phyloP scores from a whole-genome alignment of 2,113 vertebrate genomes.

The Piliocolobus tephrosceles region DNA sequence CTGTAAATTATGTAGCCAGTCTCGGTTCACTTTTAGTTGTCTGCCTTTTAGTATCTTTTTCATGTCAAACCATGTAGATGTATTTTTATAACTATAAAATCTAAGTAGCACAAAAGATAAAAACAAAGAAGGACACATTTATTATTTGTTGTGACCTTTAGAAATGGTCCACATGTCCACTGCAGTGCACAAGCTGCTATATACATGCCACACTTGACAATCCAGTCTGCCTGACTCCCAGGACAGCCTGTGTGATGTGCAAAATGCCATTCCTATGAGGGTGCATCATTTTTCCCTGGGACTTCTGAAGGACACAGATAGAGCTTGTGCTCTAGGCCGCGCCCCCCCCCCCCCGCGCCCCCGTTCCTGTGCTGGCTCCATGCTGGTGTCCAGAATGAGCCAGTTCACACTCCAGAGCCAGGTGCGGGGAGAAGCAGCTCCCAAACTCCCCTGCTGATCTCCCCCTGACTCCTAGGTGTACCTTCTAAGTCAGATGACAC shows the following conservation, averaged over 20 bases:
- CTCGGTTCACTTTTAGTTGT: neutral
- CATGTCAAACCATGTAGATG: neutral
- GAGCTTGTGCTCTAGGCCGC: neutral
- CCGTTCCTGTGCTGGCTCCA: neutral
- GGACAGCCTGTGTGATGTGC: fast-evolving
- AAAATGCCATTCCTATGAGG: fast-evolving
- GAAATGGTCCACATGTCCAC: fast-evolving
- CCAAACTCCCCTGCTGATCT: neutral
- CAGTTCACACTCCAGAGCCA: neutral
- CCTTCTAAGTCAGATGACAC: neutral
- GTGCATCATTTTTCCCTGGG: fast-evolving
- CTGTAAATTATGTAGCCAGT: neutral
- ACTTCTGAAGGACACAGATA: neutral
- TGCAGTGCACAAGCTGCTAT: fast-evolving
- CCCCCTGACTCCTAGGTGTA: neutral
- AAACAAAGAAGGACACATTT: neutral
- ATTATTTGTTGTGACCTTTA: neutral
- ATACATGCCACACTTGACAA: fast-evolving
- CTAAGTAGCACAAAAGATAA: neutral
- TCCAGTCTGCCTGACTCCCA: neutral
- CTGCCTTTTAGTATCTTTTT: neutral
- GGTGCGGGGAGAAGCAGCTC: neutral
- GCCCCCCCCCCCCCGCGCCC: fast-evolving
- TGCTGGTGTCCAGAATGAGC: neutral
- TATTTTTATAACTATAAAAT: neutral